Conservation (phyloP, 1,140 invertebrate species). For the Bathynomus jamesi region DNA sequence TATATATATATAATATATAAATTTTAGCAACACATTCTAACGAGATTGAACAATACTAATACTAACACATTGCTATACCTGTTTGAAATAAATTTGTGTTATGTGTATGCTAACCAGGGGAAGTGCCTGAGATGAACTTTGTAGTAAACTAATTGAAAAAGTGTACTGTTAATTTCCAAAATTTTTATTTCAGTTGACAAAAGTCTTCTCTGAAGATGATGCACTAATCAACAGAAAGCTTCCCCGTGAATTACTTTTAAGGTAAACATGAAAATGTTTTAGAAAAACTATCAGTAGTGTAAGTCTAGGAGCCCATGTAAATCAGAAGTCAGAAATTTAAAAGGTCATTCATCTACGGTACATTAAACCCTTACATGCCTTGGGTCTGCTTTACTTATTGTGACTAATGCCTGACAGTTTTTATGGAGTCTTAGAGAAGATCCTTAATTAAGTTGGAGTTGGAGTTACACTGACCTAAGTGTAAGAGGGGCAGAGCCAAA, state of each 20-base stretch:
- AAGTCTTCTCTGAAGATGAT: conserved; percentile 55
- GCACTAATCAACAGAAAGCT: conserved; percentile 90
- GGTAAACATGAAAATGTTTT: conserved; percentile 46
- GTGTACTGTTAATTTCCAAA: too few relatives aligned
- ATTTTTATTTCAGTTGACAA: conserved; percentile 35
- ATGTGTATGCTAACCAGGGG: too few relatives aligned
- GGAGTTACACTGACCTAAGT: too few relatives aligned
- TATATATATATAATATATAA: too few relatives aligned
- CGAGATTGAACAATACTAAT: too few relatives aligned
- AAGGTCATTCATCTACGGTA: not conserved
- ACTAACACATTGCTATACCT: too few relatives aligned
- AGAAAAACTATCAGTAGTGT: not conserved
- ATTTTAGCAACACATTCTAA: too few relatives aligned
- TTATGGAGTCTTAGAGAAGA: not conserved
- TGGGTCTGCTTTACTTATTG: not conserved
- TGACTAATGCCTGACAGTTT: not conserved
- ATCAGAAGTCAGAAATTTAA: not conserved
- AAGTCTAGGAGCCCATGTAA: not conserved
- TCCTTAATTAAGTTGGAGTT: not conserved
- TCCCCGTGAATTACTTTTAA: conserved; percentile 86
- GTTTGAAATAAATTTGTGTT: too few relatives aligned
- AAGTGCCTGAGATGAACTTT: too few relatives aligned
- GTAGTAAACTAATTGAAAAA: too few relatives aligned
- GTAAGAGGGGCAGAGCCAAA: too few relatives aligned
- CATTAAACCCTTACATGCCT: not conserved